Conservation (phyloP, 1,140 invertebrate genomes). For the Drosophila subobscura region DNA sequence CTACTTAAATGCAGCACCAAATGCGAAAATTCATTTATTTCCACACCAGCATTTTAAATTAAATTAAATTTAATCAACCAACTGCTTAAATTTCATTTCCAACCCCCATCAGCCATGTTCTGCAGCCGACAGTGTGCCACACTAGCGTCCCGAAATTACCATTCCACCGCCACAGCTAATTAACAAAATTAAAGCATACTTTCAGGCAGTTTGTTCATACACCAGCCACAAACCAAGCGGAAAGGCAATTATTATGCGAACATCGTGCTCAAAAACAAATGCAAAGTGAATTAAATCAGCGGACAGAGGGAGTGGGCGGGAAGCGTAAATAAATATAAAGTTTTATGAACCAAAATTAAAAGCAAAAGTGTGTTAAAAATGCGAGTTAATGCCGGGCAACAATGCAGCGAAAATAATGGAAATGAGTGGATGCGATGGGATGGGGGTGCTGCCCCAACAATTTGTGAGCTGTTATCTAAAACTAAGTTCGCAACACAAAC, state of each 20-base stretch:
- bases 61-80: too few species aligned
- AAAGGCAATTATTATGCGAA: conserved; percentile 22
- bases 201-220: conserved; percentile 35
- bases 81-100: too few species aligned
- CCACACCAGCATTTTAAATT: too few species aligned
- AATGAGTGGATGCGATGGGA: conserved; percentile 5
- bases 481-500: conserved; percentile 38
- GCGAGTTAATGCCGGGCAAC: not conserved
- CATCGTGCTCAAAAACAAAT: conserved; percentile 6
- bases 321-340: conserved; percentile 21
- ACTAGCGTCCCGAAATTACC: conserved; percentile 14
- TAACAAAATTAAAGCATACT: conserved; percentile 53
- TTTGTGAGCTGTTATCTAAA: conserved; percentile 20
- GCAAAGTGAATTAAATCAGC: not conserved
- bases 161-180: not conserved
- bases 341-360: conserved; percentile 19
- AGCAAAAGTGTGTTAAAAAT: conserved; percentile 10
- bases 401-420: not conserved
- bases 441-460: conserved; percentile 23
- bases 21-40: too few species aligned
- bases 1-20: too few species aligned
- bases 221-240: not conserved
- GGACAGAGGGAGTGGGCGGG: not conserved
- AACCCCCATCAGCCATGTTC: too few species aligned
- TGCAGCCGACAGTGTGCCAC: conserved; percentile 13